Evolutionary conservation across 2,797 vertebrate genomes (phyloP).

Genomic region (Hydrocynus forskahlii): DNA sequence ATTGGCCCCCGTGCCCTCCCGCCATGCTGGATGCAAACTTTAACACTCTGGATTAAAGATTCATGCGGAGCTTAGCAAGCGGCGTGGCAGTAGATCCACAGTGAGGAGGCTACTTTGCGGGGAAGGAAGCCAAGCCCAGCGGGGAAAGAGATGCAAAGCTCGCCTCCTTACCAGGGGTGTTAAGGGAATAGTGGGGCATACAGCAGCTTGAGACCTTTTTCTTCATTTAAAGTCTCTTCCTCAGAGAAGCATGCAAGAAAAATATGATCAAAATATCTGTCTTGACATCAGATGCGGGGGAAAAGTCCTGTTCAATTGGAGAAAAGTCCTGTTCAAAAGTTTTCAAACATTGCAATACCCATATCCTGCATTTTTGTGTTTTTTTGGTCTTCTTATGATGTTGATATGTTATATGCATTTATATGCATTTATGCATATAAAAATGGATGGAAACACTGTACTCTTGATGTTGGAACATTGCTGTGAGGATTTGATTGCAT

Average conservation of each 20-base stretch:
- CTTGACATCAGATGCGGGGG: no score
- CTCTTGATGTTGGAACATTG: no score
- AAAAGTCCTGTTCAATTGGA: no score
- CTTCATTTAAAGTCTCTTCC: neutral
- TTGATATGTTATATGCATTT: no score
- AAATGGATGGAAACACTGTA: no score
- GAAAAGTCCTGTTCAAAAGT: no score
- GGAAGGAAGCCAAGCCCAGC: slow-evolving; percentile 33
- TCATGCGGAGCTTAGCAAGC: slow-evolving; percentile 24
- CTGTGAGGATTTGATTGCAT: no score
- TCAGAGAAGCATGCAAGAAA: neutral
- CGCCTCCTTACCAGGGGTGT: neutral
- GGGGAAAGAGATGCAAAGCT: slow-evolving; percentile 16
- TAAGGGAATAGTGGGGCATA: neutral
- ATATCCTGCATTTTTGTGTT: no score
- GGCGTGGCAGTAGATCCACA: slow-evolving; percentile 12
- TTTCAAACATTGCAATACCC: no score
- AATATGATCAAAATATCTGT: no score
- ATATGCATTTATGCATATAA: no score
- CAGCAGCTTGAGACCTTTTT: slow-evolving; percentile 24
- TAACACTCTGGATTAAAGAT: slow-evolving; percentile 45
- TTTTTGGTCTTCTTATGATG: no score
- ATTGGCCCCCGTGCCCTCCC: slow-evolving; percentile 10
- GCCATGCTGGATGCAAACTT: slow-evolving; percentile 12
- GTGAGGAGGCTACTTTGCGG: slow-evolving; percentile 12